Percentiles rank a stretch among this genome's conserved stretches.
Conservation (phyloP, 2,888 invertebrate genomes). For the Drosophila mettleri region DNA sequence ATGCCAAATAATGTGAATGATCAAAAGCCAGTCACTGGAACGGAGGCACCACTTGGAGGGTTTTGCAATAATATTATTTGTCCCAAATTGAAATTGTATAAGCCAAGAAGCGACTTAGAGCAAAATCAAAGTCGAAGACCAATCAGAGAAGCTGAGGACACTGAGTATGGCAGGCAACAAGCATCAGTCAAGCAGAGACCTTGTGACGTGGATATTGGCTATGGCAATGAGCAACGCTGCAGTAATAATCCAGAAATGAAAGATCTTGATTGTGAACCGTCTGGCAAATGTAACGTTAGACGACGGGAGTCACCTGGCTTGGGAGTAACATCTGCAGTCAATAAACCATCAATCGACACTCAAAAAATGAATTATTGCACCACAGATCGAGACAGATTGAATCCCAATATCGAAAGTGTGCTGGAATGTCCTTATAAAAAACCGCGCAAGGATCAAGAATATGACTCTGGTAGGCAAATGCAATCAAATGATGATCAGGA, state of each 20-base stretch:
- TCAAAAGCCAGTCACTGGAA: neutral
- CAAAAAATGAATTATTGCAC: neutral
- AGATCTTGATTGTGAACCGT: neutral
- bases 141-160: neutral
- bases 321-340: neutral
- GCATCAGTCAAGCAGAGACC: neutral
- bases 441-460: neutral
- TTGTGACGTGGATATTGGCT: neutral
- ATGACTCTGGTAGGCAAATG: neutral
- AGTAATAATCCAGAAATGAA: neutral
- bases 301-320: neutral
- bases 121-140: neutral
- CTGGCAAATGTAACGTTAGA: neutral
- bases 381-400: neutral
- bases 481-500: neutral
- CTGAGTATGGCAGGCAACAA: no score
- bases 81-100: neutral
- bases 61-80: neutral
- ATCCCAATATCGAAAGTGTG: neutral
- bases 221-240: neutral
- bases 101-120: neutral
- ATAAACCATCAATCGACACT: no score
- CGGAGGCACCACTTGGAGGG: neutral
- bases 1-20: neutral
- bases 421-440: neutral